Percentiles rank a stretch among this genome's conserved stretches.
These are phyloP conservation scores for Polypedilum pembai DNA, from an alignment of 1,140 invertebrate species.

Conservation along the genomic window DNA sequence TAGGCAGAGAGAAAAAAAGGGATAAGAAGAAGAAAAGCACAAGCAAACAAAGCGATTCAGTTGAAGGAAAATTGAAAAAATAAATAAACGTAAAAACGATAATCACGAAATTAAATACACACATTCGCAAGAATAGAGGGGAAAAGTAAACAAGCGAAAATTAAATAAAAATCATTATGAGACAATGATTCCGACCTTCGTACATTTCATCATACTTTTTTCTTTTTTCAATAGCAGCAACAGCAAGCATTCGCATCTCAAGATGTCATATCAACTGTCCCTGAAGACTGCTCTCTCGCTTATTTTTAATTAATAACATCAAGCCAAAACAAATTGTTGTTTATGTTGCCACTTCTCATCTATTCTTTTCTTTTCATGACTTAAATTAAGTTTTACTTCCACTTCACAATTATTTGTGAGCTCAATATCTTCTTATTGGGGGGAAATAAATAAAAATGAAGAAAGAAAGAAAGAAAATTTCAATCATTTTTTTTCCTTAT, in stretches of 20 bases:
- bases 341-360: not conserved
- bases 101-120: constrained; percentile 23
- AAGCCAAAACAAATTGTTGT: not conserved
- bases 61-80: constrained; percentile 15
- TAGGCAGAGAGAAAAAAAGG: not conserved
- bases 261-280: not conserved
- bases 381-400: too few relatives aligned
- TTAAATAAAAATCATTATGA: constrained; percentile 14
- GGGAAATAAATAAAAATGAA: too few relatives aligned
- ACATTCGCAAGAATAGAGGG: not conserved
- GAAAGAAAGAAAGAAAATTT: too few relatives aligned
- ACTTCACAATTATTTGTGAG: too few relatives aligned
- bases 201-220: not conserved
- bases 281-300: not conserved
- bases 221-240: not conserved
- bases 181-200: not conserved
- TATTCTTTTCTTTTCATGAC: not conserved
- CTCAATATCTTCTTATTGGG: too few relatives aligned
- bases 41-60: not conserved
- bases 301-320: constrained; percentile 20
- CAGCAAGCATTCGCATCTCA: not conserved
- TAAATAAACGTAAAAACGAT: constrained; percentile 17
- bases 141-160: not conserved
- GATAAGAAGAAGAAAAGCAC: not conserved
- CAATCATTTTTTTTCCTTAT: too few relatives aligned